Evolutionary conservation across 2,888 invertebrate genomes (phyloP), one percentile per base, ranked within the genome.

Genomic region (Andrena chrysosceles): DNA sequence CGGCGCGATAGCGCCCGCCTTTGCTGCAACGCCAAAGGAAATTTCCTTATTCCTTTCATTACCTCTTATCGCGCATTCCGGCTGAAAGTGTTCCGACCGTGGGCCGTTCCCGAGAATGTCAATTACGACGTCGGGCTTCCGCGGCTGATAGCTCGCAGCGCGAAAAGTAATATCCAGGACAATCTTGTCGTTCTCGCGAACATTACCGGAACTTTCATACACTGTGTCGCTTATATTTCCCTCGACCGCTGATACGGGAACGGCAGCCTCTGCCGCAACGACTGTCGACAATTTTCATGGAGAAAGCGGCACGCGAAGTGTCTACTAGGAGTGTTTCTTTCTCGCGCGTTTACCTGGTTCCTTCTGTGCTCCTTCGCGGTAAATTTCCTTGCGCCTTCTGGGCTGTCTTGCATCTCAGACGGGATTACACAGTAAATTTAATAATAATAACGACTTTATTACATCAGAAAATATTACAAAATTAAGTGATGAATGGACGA

Each of bases 31-130:
- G 59, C 33, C 56, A 64, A 81, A 68, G 54, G 81, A 81, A 83
- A 81, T 76, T 81, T 76, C 68, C 81, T 83, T 81, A 64, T 76
- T 72, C 83, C 52, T 81, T 83, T 83, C 83, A 64, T 71, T 78
- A 56, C 67, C 70, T n/a, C 76, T 81, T 83, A 75, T 81, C 83
- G 83, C 49, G 68, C 64, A 81, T 82, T 80, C 70, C 56, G 5
- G 52, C 54, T 10, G 70, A 70, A 62, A 82, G 71, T 59, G 70
- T 56, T 35, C 75, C 64, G 42, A 26, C 48, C 62, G 29, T 63
- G 59, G 64, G 54, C 69, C 62, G 60, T 75, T 54, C 74, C 49
- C 60, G 54, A 49, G 81, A 72, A 83, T 81, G 81, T 81, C 83
- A 76, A 81, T 83, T 83, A 83, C 81, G 71, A 42, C 60, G 70